A percentile compares a stretch with the other conserved stretches of the same genome.
phyloP scores from a whole-genome alignment of 2,113 vertebrate genomes.

The Charadrius vociferus region DNA sequence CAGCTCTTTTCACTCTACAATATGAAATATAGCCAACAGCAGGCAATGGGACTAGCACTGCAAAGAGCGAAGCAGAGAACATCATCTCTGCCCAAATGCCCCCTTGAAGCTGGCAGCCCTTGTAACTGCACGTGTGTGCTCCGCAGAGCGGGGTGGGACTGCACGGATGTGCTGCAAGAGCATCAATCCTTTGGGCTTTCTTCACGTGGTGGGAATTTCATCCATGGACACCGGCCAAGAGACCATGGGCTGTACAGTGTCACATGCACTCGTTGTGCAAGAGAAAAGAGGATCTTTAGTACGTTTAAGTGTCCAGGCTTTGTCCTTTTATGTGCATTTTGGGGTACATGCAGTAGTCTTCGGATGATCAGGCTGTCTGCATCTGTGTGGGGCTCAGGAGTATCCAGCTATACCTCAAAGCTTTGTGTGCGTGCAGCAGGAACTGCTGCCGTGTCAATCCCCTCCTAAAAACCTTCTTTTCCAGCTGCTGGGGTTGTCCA shows the following conservation, averaged over 20 bases:
- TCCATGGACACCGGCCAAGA: neutral
- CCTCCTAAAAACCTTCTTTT: neutral
- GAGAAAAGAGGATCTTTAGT: neutral
- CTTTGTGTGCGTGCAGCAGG: neutral
- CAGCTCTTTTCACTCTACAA: neutral
- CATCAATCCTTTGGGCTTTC: neutral
- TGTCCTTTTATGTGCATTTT: neutral
- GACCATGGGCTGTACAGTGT: neutral
- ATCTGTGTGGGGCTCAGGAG: neutral
- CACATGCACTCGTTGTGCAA: neutral
- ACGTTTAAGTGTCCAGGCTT: neutral
- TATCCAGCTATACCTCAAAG: neutral
- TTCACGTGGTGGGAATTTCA: neutral
- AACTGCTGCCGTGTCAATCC: neutral
- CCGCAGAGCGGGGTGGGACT: neutral
- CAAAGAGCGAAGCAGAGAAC: neutral
- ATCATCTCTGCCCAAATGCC: neutral
- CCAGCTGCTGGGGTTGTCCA: constrained; percentile 65
- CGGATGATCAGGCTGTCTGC: neutral
- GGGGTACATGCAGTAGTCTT: neutral
- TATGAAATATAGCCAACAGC: neutral
- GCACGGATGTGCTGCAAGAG: neutral
- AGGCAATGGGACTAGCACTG: neutral
- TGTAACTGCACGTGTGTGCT: fast-evolving
- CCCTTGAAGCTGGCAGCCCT: neutral